Percentiles rank a stretch among this genome's conserved stretches.
phyloP scores from a whole-genome alignment of 2,888 invertebrate genomes.

The Xylocampa areola region DNA sequence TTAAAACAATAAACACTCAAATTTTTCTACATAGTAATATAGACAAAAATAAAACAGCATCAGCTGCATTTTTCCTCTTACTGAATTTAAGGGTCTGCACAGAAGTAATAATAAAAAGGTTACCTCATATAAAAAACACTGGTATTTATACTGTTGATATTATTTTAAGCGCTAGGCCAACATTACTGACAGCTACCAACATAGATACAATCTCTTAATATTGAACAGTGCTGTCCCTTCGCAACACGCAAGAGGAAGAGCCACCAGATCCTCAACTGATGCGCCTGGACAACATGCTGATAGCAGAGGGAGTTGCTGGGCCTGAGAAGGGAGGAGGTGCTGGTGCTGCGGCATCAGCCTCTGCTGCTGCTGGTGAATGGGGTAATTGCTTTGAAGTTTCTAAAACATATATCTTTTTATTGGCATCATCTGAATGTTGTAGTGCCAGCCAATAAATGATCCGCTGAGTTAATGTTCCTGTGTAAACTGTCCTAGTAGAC shows the following conservation, averaged over 20 bases:
- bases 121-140: no score
- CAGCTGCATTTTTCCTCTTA: no score
- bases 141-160: no score
- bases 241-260: slow-evolving; percentile 99
- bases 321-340: slow-evolving; percentile 98
- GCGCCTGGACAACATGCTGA: slow-evolving; percentile 99
- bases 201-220: neutral
- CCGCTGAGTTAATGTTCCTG: no score
- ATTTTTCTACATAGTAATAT: no score
- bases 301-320: slow-evolving; percentile 99
- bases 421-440: slow-evolving; percentile 14
- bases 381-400: slow-evolving; percentile 69
- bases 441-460: no score
- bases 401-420: slow-evolving; percentile 41
- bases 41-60: no score
- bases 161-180: no score
- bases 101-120: no score
- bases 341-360: slow-evolving; percentile 96
- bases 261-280: slow-evolving; percentile 99
- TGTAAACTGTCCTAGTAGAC: neutral
- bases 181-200: neutral
- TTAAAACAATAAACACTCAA: no score
- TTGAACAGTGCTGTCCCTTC: slow-evolving; percentile 95
- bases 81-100: no score
- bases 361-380: slow-evolving; percentile 94